Evolutionary conservation across 2,113 vertebrate species (phyloP), one percentile per base, ranked within the genome.

Genomic region (Osmerus mordax): DNA sequence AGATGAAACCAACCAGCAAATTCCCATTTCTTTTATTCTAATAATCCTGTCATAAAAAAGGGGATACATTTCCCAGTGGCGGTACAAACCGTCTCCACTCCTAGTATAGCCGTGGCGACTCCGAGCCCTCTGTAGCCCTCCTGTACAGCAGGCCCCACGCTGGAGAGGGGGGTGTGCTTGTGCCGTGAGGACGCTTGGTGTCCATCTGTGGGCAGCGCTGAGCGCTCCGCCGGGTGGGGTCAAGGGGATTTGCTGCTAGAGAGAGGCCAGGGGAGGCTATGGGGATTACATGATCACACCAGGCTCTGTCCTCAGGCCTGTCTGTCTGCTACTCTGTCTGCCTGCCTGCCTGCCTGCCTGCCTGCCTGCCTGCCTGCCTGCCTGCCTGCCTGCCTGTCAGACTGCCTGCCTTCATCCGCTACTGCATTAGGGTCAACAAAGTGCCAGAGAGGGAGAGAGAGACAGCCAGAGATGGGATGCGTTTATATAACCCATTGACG

Each of bases 401-500:
- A 19, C 63, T 41, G 16, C 8, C 32, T 41, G 32, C 65, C 77
- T 53, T 75, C 74, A 69, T 78, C 81, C 72, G 78, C 71, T 0
- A 62, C 82, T 65, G 75, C 80, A 81, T 79, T 71, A 76, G 73
- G 67, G 32, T 47, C 73, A 70, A 62, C 73, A 76, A 67, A 84
- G 70, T 62, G 81, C 78, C 82, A 69, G 14, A 2, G 77, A 77
- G 77, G 80, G 77, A 73, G 79, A 63, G 41, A 29, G 59, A 16
- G 29, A 70, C 28, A 51, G 21, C 58, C 25, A 64, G 6, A 63
- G 54, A 53, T 32, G 56, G 60, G 65, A 70, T 55, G 88, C 79
- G 72, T 90, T 90, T 89, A 91, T 77, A 76, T 87, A 90, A 90
- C 32, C 71, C 74, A 84, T 72, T 53, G 85, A 81, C 80, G 76